Evolutionary conservation across 2,113 vertebrate genomes (phyloP).

Genomic region (Corythornis vintsioides): DNA sequence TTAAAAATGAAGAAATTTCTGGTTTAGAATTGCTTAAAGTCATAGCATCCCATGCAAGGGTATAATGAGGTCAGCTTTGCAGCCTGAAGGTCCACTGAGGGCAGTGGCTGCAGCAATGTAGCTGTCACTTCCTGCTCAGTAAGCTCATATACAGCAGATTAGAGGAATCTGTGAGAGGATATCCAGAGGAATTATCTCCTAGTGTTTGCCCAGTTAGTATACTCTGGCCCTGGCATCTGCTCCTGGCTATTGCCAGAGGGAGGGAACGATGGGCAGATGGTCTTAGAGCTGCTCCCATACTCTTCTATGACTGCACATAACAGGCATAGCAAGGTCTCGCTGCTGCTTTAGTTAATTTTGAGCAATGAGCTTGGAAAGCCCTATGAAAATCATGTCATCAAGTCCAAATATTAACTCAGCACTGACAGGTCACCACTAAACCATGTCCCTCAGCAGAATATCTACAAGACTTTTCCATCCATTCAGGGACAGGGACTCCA

Average conservation of each 20-base stretch:
- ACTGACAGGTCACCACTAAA: no score
- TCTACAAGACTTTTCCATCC: no score
- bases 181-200: neutral
- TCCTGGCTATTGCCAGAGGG: neutral
- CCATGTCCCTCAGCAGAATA: no score
- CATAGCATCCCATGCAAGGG: neutral
- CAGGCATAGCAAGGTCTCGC: fast-evolving
- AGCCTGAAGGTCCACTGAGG: neutral
- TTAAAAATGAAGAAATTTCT: neutral
- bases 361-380: neutral
- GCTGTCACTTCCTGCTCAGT: neutral
- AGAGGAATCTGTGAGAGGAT: neutral
- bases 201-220: neutral
- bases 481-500: no score
- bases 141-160: neutral
- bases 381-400: neutral
- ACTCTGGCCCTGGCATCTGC: neutral
- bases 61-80: no score
- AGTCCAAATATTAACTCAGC: no score
- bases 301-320: neutral
- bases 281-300: neutral
- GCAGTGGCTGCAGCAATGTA: neutral
- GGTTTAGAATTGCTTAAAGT: neutral
- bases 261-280: neutral
- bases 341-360: neutral